phyloP scores from a whole-genome alignment of 2,888 invertebrate species.

The Limnephilus rhombicus region DNA sequence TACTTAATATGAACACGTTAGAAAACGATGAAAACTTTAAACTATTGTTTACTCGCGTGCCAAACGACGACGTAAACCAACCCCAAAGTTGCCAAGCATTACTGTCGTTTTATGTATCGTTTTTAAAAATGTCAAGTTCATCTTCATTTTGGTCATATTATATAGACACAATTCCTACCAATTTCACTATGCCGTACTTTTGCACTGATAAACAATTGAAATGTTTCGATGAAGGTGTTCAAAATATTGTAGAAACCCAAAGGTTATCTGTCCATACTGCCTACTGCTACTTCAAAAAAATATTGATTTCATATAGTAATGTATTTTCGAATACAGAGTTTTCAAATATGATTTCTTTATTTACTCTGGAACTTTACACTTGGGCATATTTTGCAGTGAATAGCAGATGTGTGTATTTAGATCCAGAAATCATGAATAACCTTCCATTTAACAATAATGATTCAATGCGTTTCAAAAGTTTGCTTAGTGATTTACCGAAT shows the following conservation, averaged over 20 bases:
- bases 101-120: conserved; percentile 85
- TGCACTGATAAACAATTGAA: conserved; percentile 77
- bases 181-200: conserved; percentile 84
- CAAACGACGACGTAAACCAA: conserved; percentile 68
- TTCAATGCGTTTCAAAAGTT: conserved; percentile 7
- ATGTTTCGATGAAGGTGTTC: conserved; percentile 79
- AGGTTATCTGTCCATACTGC: conserved; percentile 74
- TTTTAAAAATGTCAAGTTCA: conserved; percentile 79
- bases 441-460: conserved; percentile 68
- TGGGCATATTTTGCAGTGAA: conserved; percentile 93
- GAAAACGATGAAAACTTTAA: conserved; percentile 78
- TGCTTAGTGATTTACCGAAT: conserved; percentile 79
- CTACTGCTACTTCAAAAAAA: conserved; percentile 73
- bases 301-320: conserved; percentile 69
- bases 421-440: conserved; percentile 74
- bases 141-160: conserved; percentile 81
- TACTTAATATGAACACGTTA: conserved; percentile 79
- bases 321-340: conserved; percentile 72
- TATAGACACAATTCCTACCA: conserved; percentile 82
- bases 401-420: conserved; percentile 89
- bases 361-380: conserved; percentile 79
- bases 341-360: conserved; percentile 69
- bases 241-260: conserved; percentile 76
- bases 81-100: conserved; percentile 83
- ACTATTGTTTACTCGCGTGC: conserved; percentile 73